Conservation (phyloP, 2,888 invertebrate species). For the Hedya salicella region DNA sequence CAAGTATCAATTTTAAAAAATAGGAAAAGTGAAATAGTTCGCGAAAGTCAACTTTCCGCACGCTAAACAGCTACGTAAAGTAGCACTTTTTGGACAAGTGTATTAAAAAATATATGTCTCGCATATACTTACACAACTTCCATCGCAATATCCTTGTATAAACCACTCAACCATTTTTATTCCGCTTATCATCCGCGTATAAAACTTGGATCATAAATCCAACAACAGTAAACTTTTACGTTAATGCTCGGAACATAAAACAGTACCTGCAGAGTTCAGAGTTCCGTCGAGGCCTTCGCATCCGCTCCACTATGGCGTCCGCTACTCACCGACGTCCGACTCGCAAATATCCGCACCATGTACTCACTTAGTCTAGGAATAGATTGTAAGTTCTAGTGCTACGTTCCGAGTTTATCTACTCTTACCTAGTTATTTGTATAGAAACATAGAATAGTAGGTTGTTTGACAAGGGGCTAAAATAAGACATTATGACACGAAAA, state of each 20-base stretch:
- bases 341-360: constrained; percentile 56
- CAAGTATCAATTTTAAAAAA: too few species aligned
- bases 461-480: too few species aligned
- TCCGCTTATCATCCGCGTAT: constrained; percentile 21
- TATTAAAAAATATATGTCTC: too few species aligned
- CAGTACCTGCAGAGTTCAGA: constrained; percentile 28
- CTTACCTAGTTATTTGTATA: neutral
- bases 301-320: constrained; percentile 6
- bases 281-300: neutral
- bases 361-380: constrained; percentile 1
- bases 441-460: too few species aligned
- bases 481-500: too few species aligned
- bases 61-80: too few species aligned
- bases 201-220: constrained; percentile 26
- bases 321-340: constrained; percentile 26
- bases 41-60: too few species aligned
- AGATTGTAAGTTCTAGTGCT: constrained; percentile 14
- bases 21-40: too few species aligned
- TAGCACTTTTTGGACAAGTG: too few species aligned
- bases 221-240: constrained; percentile 24
- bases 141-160: neutral
- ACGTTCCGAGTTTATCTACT: neutral
- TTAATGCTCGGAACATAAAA: constrained; percentile 26
- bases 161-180: constrained; percentile 21
- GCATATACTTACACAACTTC: too few species aligned